Base-by-base conservation (phyloP, 2,797 vertebrate genomes). In the Paedocypris micromegethes region DNA sequence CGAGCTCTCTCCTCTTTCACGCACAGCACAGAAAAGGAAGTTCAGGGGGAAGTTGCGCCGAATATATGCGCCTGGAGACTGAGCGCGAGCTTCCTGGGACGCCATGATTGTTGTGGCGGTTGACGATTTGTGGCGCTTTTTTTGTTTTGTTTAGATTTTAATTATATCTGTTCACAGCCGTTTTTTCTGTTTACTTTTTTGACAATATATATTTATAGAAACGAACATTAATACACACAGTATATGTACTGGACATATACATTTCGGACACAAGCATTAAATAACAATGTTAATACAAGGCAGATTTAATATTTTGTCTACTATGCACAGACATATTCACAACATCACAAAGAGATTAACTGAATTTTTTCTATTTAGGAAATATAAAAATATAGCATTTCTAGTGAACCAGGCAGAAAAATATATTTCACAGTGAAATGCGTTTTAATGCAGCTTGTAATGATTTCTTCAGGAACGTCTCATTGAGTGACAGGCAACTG, bases 401-500 rank as follows among this genome's bases (percentile, higher is more conserved):
- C 56, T 60, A 55, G 9, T 50, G 38, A 2, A 1, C 23, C 23
- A 23, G 23, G 23, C 23, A 23, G 9, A 39, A 73, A 5, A 38
- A 9, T 9, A 40, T 23, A 4, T 37, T 64, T 72, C 8, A 75
- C 48, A 60, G 70, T 52, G 69, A 9, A 55, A 90, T 86, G 71
- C 85, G 91, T 76, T 89, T 92, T 72, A 97, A 83, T 70, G 91
- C 84, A 0, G 89, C 90, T 82, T 92, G 92, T 52, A 97, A 87
- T 0, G 93, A 89, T 59, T 93, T 97, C 86, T 88, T 95, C 72
- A 98, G 85, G 56, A 91, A 92, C 0, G 89, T 92, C 0, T 85
- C 80, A 62, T 93, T 93, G 5, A 56, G 61, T 7, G 77, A 81
- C 71, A 97, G 72, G 75, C 87, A 91, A 0, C 78, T 57, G 1